Base-by-base conservation (phyloP, 2,888 invertebrate species). In the Drosophila mimica region DNA sequence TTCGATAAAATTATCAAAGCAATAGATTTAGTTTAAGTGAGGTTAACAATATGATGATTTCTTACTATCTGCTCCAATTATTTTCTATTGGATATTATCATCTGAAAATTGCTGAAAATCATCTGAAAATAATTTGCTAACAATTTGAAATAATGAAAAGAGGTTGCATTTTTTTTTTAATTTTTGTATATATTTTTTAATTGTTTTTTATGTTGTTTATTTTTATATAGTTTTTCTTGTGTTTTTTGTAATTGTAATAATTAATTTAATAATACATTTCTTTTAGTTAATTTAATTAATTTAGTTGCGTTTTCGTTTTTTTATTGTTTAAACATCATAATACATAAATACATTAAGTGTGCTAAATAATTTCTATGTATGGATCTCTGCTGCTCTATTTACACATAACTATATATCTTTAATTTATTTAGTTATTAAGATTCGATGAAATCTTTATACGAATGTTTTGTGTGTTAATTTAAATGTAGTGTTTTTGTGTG, bases 281-380 rank as follows among this genome's bases (percentile, higher is more conserved):
- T 84, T 85, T 88, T 85, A 85, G 79, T 88, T 89, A 88, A 85
- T 88, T 86, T 74, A 86, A 82, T 88, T 83, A 72, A 88, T 81
- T 83, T 88, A 84, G 34, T 66, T 71, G 38, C 38, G 57, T 20
- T 40, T 56, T 36, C 36, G n/a, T 54, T 54, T 28, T 63, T 66
- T 51, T 20, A 15, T 33, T 40, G 54, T 51, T 36, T 62, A 74
- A 79, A 68, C 73, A 70, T 85, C 80, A 83, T 85, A 75, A 68
- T 88, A 82, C 89, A 84, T 86, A 89, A 89, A 89, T 87, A 87
- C 87, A 88, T 78, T 79, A 89, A 89, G 87, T 87, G 87, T 74
- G 81, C 89, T 89, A 87, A 81, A 78, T 80, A 72, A 74, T 70
- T 67, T 70, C 76, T 83, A 70, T 71, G 63, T 67, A 54, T 72